Evolutionary conservation across 2,797 vertebrate species (phyloP), one percentile per base, ranked within the genome.

Genomic region (Pseudochromis fuscus): DNA sequence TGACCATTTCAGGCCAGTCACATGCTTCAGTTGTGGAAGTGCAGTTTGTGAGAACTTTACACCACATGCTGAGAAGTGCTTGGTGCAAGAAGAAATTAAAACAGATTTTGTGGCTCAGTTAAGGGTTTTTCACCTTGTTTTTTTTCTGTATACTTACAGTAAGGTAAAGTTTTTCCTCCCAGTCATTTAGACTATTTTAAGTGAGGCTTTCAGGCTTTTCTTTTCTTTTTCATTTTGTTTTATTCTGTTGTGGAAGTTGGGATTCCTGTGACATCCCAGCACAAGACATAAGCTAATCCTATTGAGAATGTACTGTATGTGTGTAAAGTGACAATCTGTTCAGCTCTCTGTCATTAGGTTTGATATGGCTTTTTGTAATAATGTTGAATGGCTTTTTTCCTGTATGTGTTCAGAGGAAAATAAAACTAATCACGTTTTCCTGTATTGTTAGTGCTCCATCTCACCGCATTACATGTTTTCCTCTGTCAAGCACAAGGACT

Each of bases 261-360:
- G 90, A 87, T 87, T 88, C 84, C 71, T 83, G 72, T 91, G 84
- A 89, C 58, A 85, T 88, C 87, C 86, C 82, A 33, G 40, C 82
- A 80, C 31, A 49, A 88, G 82, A 92, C 83, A 92, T 91, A 93
- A 93, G 91, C 90, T 92, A 92, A 91, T 90, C 87, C 82, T 87
- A 73, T 87, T 89, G 75, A 90, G 89, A 92, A 92, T 93, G 91
- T 93, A 92, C 89, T 93, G 90, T 92, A 90, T 89, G 90, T 90
- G 84, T 93, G 87, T 89, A 87, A 91, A 88, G 83, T 89, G 84
- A 90, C 90, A 90, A 87, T 90, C 87, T 91, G 82, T 87, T 87
- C 66, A 83, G 83, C 79, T 89, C 58, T 87, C 75, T 89, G 83
- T 91, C 81, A 86, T 87, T 88, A 82, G 66, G 67, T 87, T 84